Evolutionary conservation across 1,140 invertebrate species (phyloP).

Genomic region (Diabrotica undecimpunctata): DNA sequence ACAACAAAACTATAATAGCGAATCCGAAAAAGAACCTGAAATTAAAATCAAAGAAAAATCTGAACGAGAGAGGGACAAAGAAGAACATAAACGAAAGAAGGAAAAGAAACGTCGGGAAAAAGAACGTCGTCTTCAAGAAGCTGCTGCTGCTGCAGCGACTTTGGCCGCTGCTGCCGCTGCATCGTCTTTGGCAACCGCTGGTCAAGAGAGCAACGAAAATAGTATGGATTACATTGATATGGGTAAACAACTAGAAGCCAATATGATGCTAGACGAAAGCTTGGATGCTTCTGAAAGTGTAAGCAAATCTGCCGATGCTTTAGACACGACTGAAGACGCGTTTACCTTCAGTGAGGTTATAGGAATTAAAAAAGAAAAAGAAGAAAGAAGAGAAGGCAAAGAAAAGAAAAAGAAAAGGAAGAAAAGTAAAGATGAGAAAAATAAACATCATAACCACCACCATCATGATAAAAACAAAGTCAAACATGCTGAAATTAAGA

Average conservation of each 20-base stretch:
- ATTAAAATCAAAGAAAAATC: slow-evolving; percentile 39
- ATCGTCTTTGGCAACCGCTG: slow-evolving; percentile 21
- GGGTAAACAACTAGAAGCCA: slow-evolving; percentile 74
- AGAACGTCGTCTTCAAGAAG: slow-evolving; percentile 43
- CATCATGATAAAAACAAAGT: slow-evolving; percentile 43
- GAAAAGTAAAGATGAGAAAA: slow-evolving; percentile 73
- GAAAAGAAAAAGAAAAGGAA: slow-evolving; percentile 82
- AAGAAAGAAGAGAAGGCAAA: slow-evolving; percentile 57
- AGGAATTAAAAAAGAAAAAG: slow-evolving; percentile 42
- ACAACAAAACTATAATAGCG: slow-evolving; percentile 25
- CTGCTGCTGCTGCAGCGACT: slow-evolving; percentile 36
- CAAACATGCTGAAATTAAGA: slow-evolving; percentile 28
- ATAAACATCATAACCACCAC: slow-evolving; percentile 65
- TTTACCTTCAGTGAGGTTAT: slow-evolving; percentile 59
- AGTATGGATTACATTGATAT: slow-evolving; percentile 76
- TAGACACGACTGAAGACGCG: slow-evolving; percentile 47
- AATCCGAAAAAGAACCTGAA: slow-evolving; percentile 36
- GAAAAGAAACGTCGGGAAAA: slow-evolving; percentile 70
- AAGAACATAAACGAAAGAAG: slow-evolving; percentile 56
- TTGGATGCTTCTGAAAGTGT: slow-evolving; percentile 42
- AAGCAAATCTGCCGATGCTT: slow-evolving; percentile 34
- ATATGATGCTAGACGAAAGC: slow-evolving; percentile 60
- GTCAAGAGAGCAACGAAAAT: slow-evolving; percentile 64
- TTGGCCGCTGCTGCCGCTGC: slow-evolving; percentile 36
- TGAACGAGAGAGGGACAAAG: slow-evolving; percentile 46